Evolutionary conservation across 1,140 invertebrate species (phyloP).

Genomic region (Trachymyrmex septentrionalis): DNA sequence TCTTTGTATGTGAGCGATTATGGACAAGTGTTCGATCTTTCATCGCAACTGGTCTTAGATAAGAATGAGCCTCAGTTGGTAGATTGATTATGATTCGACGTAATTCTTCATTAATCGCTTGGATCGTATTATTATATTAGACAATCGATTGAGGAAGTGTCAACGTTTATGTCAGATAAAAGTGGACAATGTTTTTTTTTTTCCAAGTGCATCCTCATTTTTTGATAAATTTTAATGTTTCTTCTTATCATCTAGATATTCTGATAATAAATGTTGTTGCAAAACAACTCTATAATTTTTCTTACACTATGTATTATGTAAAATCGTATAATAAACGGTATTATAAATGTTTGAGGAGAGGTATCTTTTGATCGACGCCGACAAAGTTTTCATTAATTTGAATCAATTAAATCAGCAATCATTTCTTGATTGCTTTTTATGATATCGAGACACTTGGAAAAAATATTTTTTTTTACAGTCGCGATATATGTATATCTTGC

Average conservation of each 20-base stretch:
- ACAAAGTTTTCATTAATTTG: constrained; percentile 28
- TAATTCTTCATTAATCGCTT: constrained; percentile 60
- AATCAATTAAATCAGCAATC: neutral
- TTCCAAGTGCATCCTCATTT: neutral
- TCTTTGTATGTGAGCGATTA: constrained; percentile 24
- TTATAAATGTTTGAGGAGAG: neutral
- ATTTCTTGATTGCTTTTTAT: neutral
- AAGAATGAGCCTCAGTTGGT: constrained; percentile 55
- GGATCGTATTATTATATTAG: neutral
- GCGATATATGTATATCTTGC: neutral
- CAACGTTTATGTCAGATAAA: constrained; percentile 17
- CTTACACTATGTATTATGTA: neutral
- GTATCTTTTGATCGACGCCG: neutral
- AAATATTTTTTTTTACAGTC: neutral
- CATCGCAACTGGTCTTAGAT: constrained; percentile 66
- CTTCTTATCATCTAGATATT: neutral
- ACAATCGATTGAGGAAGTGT: constrained; percentile 16
- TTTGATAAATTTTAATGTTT: neutral
- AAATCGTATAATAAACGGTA: neutral
- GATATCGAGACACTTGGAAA: neutral
- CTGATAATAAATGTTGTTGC: neutral
- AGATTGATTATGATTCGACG: constrained; percentile 59
- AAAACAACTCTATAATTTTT: neutral
- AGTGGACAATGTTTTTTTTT: neutral
- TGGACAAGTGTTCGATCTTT: constrained; percentile 49